Conservation (phyloP, 1,140 invertebrate species). For the Cotesia glomerata region DNA sequence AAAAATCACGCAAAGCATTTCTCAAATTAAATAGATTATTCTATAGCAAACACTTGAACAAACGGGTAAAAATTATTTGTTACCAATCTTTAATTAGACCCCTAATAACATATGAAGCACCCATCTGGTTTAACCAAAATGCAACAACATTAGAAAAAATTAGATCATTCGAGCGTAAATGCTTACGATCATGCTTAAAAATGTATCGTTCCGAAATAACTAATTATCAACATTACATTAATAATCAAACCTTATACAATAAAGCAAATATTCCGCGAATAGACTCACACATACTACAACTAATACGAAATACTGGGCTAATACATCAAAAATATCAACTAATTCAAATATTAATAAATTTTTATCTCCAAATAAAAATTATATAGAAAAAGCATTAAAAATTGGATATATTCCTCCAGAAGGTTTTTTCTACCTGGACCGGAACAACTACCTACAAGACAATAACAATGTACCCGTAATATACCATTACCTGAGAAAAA, state of each 20-base stretch:
- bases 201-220: constrained; percentile 8
- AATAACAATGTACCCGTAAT: neutral
- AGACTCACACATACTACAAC: constrained; percentile 25
- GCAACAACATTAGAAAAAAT: constrained; percentile 16
- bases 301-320: constrained; percentile 29
- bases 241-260: constrained; percentile 21
- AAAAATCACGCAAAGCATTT: constrained; percentile 24
- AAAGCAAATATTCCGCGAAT: constrained; percentile 24
- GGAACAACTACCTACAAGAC: neutral
- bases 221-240: constrained; percentile 17
- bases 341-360: neutral
- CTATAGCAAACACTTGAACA: constrained; percentile 10
- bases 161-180: constrained; percentile 34
- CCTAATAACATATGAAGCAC: constrained; percentile 30
- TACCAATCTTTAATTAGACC: constrained; percentile 30
- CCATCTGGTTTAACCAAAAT: constrained; percentile 29
- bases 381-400: neutral
- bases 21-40: constrained; percentile 3
- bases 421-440: neutral
- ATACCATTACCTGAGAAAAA: neutral
- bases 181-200: constrained; percentile 25
- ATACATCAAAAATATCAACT: constrained; percentile 3
- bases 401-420: neutral
- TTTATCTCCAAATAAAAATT: neutral
- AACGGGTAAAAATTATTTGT: constrained; percentile 1